Conservation (phyloP, 2,113 vertebrate genomes). For the Malurus alboscapulatus region DNA sequence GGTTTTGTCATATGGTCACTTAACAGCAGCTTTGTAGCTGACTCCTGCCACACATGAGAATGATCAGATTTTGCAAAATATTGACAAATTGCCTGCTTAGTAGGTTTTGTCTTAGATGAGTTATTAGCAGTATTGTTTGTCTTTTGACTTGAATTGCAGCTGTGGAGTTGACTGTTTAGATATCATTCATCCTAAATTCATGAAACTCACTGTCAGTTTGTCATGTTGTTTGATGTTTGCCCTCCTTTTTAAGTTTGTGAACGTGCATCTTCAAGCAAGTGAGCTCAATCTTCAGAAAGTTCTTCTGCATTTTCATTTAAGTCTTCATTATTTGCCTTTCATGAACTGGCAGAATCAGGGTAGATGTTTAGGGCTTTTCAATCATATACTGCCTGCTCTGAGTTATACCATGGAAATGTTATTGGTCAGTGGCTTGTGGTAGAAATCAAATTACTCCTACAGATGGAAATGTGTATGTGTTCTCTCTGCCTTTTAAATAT, state of each 20-base stretch:
- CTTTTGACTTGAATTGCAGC: background rate
- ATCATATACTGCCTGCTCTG: fast-evolving
- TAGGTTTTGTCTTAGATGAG: background rate
- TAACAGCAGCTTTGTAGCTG: background rate
- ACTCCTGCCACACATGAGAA: background rate
- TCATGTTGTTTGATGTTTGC: background rate
- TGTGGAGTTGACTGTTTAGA: background rate
- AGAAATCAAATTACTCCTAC: background rate
- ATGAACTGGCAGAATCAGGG: background rate
- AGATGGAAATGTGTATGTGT: background rate
- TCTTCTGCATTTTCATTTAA: background rate
- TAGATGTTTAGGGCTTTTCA: background rate
- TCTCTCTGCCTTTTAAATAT: background rate
- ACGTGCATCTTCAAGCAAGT: background rate
- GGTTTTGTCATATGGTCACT: background rate
- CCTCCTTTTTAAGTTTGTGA: background rate
- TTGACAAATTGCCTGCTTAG: background rate
- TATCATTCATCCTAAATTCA: background rate
- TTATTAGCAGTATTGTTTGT: background rate
- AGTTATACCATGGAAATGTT: background rate
- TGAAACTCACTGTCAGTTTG: background rate
- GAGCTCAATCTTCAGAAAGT: background rate
- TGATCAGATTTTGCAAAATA: background rate
- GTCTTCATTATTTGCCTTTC: background rate
- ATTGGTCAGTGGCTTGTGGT: background rate